Conservation (phyloP, 2,888 invertebrate genomes). For the Morpho helenor region DNA sequence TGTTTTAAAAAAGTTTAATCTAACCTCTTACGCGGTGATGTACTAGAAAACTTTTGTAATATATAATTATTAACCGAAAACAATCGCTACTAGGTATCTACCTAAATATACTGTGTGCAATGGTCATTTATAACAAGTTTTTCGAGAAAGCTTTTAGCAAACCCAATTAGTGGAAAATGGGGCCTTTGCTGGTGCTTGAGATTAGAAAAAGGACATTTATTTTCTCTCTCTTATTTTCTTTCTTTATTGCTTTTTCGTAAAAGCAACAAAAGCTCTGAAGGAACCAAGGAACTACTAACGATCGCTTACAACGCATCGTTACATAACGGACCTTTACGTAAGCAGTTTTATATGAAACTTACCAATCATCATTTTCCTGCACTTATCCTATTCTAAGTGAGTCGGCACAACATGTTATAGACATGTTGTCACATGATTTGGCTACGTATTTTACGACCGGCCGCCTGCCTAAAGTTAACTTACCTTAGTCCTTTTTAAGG, state of each 20-base stretch:
- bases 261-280: conserved; percentile 6
- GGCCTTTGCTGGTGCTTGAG: conserved; percentile 30
- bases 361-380: too few relatives aligned
- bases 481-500: too few relatives aligned
- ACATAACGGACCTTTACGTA: not conserved
- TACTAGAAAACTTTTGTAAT: too few relatives aligned
- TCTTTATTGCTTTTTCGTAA: conserved; percentile 25
- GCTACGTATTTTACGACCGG: too few relatives aligned
- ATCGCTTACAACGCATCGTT: not conserved
- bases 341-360: not conserved
- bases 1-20: too few relatives aligned
- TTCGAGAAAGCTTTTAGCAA: conserved; percentile 34
- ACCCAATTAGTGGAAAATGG: conserved; percentile 38
- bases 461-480: too few relatives aligned
- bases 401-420: too few relatives aligned
- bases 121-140: conserved; percentile 31
- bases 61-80: conserved; percentile 6
- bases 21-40: too few relatives aligned
- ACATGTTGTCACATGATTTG: too few relatives aligned
- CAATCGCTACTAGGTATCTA: conserved; percentile 6
- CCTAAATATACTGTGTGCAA: conserved; percentile 4
- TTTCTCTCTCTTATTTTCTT: conserved; percentile 27
- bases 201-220: conserved; percentile 34
- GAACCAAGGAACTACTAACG: conserved; percentile 10
- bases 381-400: too few relatives aligned